Base-by-base conservation (phyloP, 1,140 invertebrate species). In the Panonychus citri region DNA sequence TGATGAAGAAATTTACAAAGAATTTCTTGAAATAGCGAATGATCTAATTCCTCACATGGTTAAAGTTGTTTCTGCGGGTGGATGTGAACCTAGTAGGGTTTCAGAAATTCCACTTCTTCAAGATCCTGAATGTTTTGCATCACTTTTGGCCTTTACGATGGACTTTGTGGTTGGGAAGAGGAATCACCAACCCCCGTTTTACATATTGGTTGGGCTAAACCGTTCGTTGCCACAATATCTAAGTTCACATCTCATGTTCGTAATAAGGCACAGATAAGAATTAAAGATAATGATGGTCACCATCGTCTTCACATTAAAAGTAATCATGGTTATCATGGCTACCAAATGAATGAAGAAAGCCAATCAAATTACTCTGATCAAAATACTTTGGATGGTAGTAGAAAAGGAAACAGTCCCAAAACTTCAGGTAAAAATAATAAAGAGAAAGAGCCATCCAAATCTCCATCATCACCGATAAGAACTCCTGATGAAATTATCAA, bases 1-100 rank as follows among this genome's bases (percentile, higher is more conserved):
- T 57, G 88, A 94, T 70, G 89, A 94, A 71, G 90, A 95, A 70
- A 91, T 95, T 62, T 94, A 95, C 66, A 94, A 94, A 69, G 88
- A 96, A 70, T 82, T 95, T 68, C 73, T 91, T 61, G 89, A 94
- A 70, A 93, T 95, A 60, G 87, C 86, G 0, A 94, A 91, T 73
- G 89, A 94, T 67, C 67, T 89, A 49, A 89, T 96, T 69, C 88
- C 88, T n/a, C 81, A 86, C 64, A 80, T 90, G 51, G 87, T 94
- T 70, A 86, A 89, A 71, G 78, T 81, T 3, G 85, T 86, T 62
- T 60, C 62, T 54, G 56, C 62, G n/a, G 59, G 58, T 42, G 53
- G 57, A 24, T 52, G 54, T 52, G 60, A 63, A 54, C 54, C 58
- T 25, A 21, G 51, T 13, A 42, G 24, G 53, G 27, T 30, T 43